Evolutionary conservation across 2,888 invertebrate species (phyloP), one percentile per base, ranked within the genome.

Genomic region (Cephalotes varians): DNA sequence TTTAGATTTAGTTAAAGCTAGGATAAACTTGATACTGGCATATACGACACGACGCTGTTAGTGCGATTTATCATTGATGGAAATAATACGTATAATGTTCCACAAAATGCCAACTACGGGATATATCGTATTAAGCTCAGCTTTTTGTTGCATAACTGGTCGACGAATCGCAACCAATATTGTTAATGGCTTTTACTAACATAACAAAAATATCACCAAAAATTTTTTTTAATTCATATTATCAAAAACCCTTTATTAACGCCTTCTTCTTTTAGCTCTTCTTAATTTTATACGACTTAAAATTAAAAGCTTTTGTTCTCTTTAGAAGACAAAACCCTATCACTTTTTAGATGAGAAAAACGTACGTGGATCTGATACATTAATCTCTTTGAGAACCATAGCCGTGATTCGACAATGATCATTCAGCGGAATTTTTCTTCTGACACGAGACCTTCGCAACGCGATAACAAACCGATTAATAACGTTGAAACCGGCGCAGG

Each of bases 401-500:
- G 44, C 7, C 10, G 18, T 34, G 34, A 31, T 56, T 58, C 56
- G 77, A 34, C 56, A 71, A 44, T 44, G 40, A 77, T 77, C 77
- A 56, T 77, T 77, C 56, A 71, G 18, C 21, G 34, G 44, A 77
- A 77, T 77, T 69, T 71, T 71, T 77, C 71, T 77, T 71, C 31
- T 34, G 71, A 76, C 37, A 25, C 65, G 9, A 56, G 54, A 69
- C 44, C 31, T 69, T 69, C 54, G 54, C 83, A 44, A 56, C 62
- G n/a, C n/a, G 82, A 83, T 87, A 87, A 87, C 81, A 79, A 82
- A 82, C 58, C 74, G 85, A 83, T 85, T 79, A 81, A 87, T 81
- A 71, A 83, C 31, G 37, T 31, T 25, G 54, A 18, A 7, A 18
- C 25, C 60, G 34, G 73, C 40, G 62, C 56, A 40, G 69, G 51